Base-by-base conservation (phyloP, 2,888 invertebrate genomes). In the Orthosia incerta region DNA sequence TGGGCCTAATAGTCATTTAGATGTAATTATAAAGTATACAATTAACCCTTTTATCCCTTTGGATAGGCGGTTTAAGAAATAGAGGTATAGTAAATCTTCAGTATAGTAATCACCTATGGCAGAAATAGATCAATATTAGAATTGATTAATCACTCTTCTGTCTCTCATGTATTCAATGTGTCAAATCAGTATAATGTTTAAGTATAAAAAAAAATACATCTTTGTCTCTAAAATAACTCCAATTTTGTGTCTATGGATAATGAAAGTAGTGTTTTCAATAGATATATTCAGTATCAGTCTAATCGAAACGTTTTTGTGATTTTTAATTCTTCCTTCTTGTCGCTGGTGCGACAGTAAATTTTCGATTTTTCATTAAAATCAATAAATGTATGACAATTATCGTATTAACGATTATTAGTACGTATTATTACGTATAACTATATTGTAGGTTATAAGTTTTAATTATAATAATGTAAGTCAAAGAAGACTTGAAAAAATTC, bases 11-110 rank as follows among this genome's bases (percentile, higher is more conserved):
- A 76, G 73, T 79, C 79, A 76, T 68, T 51, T 69, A 78, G 39
- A 46, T 60, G 12, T 81, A 81, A 76, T 39, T 39, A 69, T 76
- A 60, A 60, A 69, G 68, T 76, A 64, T 79, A 81, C 76, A 81
- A 80, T 39, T 16, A 56, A 56, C 64, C 61, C 16, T 55, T 63
- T 48, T 51, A 60, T 68, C 46, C 20, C 50, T 51, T 69, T 68
- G 63, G 76, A 60, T 64, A 56, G 68, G 60, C 39, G 46, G 31
- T 61, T 46, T 80, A 68, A 53, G n/a, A 64, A 62, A 51, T 76
- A 76, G 9, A n/a, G n/a, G n/a, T n/a, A n/a, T n/a, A n/a, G n/a
- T n/a, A n/a, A n/a, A n/a, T n/a, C n/a, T n/a, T n/a, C n/a, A n/a
- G 51, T 68, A 63, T 69, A 55, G 75, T 64, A 62, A 62, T 76